Base-by-base conservation (phyloP, 2,113 vertebrate genomes). In the Electrona antarctica region DNA sequence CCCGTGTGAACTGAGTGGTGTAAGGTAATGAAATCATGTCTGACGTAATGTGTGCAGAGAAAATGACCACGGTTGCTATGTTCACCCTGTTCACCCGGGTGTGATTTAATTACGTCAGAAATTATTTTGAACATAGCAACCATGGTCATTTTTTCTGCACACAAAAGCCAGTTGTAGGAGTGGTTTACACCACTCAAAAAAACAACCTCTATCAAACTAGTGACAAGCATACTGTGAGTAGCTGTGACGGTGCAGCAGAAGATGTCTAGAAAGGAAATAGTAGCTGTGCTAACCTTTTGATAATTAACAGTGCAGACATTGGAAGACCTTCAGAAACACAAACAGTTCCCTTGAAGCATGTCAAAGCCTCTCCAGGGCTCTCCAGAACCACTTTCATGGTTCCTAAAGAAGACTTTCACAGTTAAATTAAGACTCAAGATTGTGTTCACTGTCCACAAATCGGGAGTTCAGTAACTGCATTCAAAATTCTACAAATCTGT, bases 321-420 rank as follows among this genome's bases (percentile, higher is more conserved):
- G 72, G 47, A 59, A 68, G 63, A 75, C 67, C 74, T 72, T 78
- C 65, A 33, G 67, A 77, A 76, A 78, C 64, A 73, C 51, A 76
- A 73, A 59, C 61, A 68, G 49, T 79, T 70, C 64, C 58, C 7
- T 0, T 13, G 56, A 54, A 51, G 11, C 33, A 9, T 57, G 80
- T 61, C 56, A 60, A 14, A 62, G 15, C 68, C 55, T 61, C 68
- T 52, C 8, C 52, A 67, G 71, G 67, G 21, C 21, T 21, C 21
- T 21, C 21, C 21, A 21, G 51, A 69, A 74, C 66, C 52, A 46
- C 64, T 15, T 78, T 67, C 73, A 71, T 65, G 54, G 64, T 66
- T 77, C 82, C 56, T 41, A 41, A 79, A 84, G 80, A n/a, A n/a
- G n/a, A 41, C 33, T 41, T 41, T 41, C 3, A 41, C 33, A 41